These are phyloP conservation scores for Molossus alvarezi DNA, from an alignment of 2,797 vertebrate genomes.

Conservation along the genomic window DNA sequence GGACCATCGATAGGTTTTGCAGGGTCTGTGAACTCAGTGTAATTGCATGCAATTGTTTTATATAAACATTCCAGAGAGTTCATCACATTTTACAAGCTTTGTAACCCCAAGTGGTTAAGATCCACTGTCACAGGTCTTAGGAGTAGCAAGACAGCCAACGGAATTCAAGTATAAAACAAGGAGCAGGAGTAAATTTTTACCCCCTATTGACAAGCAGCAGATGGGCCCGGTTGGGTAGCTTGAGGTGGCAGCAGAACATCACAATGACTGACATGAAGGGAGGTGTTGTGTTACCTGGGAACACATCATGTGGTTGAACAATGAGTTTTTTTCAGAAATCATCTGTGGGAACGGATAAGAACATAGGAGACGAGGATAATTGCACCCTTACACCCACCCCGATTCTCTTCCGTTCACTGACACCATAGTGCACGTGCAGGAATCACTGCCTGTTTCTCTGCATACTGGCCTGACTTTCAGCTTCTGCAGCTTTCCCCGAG, in stretches of 20 bases:
- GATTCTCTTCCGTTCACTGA: not conserved
- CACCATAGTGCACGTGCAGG: fast-evolving
- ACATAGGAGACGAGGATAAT: not conserved
- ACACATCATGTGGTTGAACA: not conserved
- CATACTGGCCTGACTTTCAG: not conserved
- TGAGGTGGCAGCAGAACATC: not conserved
- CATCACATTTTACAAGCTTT: not conserved
- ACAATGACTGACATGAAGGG: not conserved
- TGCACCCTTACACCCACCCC: not conserved
- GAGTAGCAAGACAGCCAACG: not conserved
- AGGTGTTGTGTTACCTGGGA: not conserved
- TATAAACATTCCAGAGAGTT: conserved; percentile 37
- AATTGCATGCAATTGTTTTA: not conserved
- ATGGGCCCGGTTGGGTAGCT: not conserved
- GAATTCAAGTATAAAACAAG: not conserved
- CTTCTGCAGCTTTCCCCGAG: not conserved
- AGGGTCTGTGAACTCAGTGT: not conserved
- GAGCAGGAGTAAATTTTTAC: no score
- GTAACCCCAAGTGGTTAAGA: not conserved
- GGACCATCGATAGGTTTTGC: not conserved
- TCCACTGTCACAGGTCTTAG: not conserved
- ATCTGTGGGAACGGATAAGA: not conserved
- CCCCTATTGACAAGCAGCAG: not conserved
- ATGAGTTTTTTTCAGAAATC: not conserved
- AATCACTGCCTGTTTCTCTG: fast-evolving